A percentile compares a stretch with the other conserved stretches of the same genome.
These are phyloP conservation scores for Danaus melanippus DNA, from an alignment of 1,140 invertebrate species.

Conservation along the genomic window DNA sequence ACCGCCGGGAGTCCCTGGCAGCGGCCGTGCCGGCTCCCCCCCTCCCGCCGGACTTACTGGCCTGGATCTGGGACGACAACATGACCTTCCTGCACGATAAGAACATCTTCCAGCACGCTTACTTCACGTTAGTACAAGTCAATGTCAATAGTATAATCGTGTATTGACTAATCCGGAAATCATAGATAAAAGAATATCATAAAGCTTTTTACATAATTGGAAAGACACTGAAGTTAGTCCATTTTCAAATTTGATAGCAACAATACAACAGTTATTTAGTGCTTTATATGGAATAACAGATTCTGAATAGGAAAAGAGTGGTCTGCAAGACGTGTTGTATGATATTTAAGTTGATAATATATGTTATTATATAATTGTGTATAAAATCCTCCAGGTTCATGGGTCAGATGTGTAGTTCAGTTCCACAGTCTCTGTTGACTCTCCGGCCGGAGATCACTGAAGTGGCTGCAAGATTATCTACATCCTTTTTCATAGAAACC, in stretches of 20 bases:
- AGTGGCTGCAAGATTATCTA: constrained; percentile 89
- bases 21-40: constrained; percentile 24
- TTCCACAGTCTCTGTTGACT: constrained; percentile 89
- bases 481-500: constrained; percentile 95
- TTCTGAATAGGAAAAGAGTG: too few relatives aligned
- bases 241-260: too few relatives aligned
- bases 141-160: too few relatives aligned
- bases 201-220: too few relatives aligned
- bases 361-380: not conserved
- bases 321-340: too few relatives aligned
- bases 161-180: too few relatives aligned
- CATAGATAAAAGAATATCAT: too few relatives aligned
- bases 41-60: constrained; percentile 85
- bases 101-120: constrained; percentile 96
- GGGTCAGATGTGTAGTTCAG: constrained; percentile 95
- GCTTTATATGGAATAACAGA: too few relatives aligned
- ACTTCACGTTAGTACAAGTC: constrained; percentile 83
- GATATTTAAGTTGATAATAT: too few relatives aligned
- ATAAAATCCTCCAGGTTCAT: constrained; percentile 82
- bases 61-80: constrained; percentile 97
- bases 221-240: too few relatives aligned
- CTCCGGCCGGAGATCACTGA: constrained; percentile 86
- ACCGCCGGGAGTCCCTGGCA: constrained; percentile 27
- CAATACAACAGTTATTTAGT: too few relatives aligned
- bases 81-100: constrained; percentile 95